Evolutionary conservation across 1,140 invertebrate species (phyloP).

Genomic region (Pinna nobilis): DNA sequence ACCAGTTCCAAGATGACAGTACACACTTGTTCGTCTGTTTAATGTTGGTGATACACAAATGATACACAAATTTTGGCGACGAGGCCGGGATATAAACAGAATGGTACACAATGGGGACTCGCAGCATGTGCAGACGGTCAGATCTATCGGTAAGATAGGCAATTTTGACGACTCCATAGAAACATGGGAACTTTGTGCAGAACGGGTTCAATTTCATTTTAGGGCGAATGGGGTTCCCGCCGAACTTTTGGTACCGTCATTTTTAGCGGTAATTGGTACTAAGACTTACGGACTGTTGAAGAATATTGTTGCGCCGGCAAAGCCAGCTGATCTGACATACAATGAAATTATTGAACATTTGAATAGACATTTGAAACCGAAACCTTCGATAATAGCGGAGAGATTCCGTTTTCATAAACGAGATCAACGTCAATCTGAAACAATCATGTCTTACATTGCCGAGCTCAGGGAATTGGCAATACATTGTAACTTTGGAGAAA

Average conservation of each 20-base stretch:
- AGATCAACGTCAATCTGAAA: background rate
- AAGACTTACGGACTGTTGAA: slow-evolving; percentile 11
- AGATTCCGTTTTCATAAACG: slow-evolving; percentile 13
- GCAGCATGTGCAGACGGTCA: too few relatives aligned
- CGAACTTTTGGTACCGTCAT: background rate
- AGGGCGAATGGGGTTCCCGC: background rate
- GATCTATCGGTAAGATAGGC: background rate
- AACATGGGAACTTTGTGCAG: background rate
- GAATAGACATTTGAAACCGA: background rate
- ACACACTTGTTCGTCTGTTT: too few relatives aligned
- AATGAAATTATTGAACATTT: background rate
- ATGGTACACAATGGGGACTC: too few relatives aligned
- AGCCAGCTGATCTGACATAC: background rate
- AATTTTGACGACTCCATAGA: background rate
- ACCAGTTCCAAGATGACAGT: too few relatives aligned
- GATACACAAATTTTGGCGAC: too few relatives aligned
- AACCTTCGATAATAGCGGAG: slow-evolving; percentile 13
- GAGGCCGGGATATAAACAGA: too few relatives aligned
- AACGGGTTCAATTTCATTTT: slow-evolving; percentile 1
- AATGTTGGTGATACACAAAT: too few relatives aligned
- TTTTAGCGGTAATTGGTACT: background rate
- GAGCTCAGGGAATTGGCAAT: background rate
- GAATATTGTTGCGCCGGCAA: background rate
- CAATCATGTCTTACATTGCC: background rate
- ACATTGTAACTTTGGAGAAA: slow-evolving; percentile 9